Evolutionary conservation across 2,888 invertebrate species (phyloP).

Genomic region (Epinotia bilunana): DNA sequence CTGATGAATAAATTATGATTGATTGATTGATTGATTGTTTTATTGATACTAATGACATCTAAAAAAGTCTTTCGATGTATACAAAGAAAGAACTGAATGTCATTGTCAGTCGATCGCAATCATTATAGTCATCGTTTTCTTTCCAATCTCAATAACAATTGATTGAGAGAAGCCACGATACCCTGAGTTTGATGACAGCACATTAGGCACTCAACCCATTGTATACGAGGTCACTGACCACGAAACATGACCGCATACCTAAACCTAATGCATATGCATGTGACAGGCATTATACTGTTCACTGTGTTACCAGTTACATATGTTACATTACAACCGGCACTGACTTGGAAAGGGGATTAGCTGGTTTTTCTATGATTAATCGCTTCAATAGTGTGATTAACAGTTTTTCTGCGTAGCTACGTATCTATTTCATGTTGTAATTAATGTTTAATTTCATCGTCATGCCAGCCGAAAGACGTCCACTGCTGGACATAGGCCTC

Average conservation of each 20-base stretch:
- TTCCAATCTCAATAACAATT: background rate
- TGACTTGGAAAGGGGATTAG: background rate
- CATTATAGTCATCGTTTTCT: background rate
- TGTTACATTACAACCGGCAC: background rate
- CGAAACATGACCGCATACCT: conserved; percentile 19
- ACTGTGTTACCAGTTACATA: background rate
- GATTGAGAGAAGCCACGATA: conserved; percentile 1
- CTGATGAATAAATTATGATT: no score
- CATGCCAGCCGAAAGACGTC: no score
- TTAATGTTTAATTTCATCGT: no score
- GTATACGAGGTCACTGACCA: conserved; percentile 3
- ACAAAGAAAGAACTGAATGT: background rate
- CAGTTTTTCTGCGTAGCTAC: no score
- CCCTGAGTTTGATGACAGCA: conserved; percentile 1
- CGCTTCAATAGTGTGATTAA: background rate
- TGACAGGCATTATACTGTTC: conserved; percentile 10
- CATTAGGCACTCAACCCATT: background rate
- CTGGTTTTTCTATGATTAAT: background rate
- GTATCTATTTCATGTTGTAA: no score
- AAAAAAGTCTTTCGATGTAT: no score
- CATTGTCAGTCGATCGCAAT: background rate
- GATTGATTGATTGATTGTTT: no score
- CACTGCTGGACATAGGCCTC: no score
- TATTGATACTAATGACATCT: no score
- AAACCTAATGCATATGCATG: conserved; percentile 9